Base-by-base conservation (phyloP, 2,888 invertebrate species). In the Charanyca ferruginea region DNA sequence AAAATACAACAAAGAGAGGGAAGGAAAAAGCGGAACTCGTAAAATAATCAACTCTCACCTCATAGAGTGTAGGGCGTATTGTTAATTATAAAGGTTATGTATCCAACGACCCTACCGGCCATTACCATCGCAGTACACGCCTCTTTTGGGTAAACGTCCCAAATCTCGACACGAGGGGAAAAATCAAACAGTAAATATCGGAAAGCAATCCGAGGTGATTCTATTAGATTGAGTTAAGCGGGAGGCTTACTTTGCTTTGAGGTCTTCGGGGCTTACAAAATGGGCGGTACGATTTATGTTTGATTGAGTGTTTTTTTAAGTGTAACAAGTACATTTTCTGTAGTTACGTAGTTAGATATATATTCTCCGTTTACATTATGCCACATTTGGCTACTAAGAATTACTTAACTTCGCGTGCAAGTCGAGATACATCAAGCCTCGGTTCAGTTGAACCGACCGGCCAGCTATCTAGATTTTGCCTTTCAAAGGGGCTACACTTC, bases 131-230 rank as follows among this genome's bases (percentile, higher is more conserved):
- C 84, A 78, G 86, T 88, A 90, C 93, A 93, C 94, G 94, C 94
- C 94, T 94, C 87, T 94, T 92, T 89, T 89, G 88, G 90, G 91
- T 91, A 89, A 92, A 90, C 86, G 89, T 90, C 83, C 89, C 89
- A 91, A 94, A 94, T 93, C 93, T 90, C 90, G 85, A 89, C 90
- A 85, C 85, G 90, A 90, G 93, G 93, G 94, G 92, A 91, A 94
- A 93, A 94, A 94, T 93, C 93, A 90, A 91, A 91, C 91, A 89
- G 94, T 94, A 94, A 94, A 94, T 95, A 95, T 95, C 91, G 94
- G 93, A 94, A 94, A 94, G 91, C 92, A 91, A 94, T 94, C 93
- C 86, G 87, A 91, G 89, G 92, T 93, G 92, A 94, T 95, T 95
- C 94, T 93, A 94, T 94, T 95, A 94, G 91, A 91, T 91, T 93